Base-by-base conservation (phyloP, 2,888 invertebrate species). In the Drosophila melanosoma region DNA sequence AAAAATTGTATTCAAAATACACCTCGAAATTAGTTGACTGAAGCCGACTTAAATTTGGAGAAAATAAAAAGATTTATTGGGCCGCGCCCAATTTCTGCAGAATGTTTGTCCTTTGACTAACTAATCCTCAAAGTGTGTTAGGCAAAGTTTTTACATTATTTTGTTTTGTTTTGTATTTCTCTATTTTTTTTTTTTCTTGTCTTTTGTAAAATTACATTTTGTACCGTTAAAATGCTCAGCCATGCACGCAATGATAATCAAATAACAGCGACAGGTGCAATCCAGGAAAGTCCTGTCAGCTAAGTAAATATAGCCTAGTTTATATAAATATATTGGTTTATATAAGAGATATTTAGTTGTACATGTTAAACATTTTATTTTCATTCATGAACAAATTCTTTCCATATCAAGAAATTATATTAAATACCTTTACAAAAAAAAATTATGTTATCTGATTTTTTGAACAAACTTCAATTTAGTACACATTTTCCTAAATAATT, bases 201-300 rank as follows among this genome's bases (percentile, higher is more conserved):
- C 36, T 58, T 59, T 74, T 63, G 71, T 77, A 57, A 88, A 88
- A 82, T 82, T 81, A 79, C 84, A 84, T 86, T 86, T 88, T 88
- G 89, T 86, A 68, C 75, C 76, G 82, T 88, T 76, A 86, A 86
- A 86, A 74, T 79, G 76, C 63, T 75, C 72, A 72, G 69, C 79
- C 78, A 86, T 79, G 87, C 86, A 86, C 87, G 86, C 86, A 79
- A 86, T 74, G 65, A 67, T 81, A 54, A 62, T 57, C 69, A 84
- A 87, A 70, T 58, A 63, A 69, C 69, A 82, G 80, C 80, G 78
- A 70, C 87, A 80, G 80, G 75, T 83, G 82, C 69, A 84, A 71
- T 71, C 48, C 69, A 62, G 76, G 63, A 72, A 61, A 64, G 65
- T 61, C 58, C 52, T 26, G 54, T 10, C 10, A 42, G 15, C 23